A percentile compares a stretch with the other conserved stretches of the same genome.
Evolutionary conservation across 2,113 vertebrate genomes (phyloP).

Genomic region (Nerophis lumbriciformis): DNA sequence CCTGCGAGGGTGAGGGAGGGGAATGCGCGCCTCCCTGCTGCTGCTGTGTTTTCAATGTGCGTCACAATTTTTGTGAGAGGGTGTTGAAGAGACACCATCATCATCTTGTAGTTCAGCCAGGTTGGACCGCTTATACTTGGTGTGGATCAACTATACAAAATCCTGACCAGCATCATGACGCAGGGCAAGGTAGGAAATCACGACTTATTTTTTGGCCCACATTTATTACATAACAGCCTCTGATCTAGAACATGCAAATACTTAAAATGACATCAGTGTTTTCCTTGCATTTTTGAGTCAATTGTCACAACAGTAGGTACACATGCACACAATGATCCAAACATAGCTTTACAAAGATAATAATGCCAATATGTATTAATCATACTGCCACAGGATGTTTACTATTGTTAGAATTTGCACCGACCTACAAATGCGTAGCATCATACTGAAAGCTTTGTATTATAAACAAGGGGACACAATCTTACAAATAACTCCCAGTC

Average conservation of each 20-base stretch:
- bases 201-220: background rate
- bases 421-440: background rate
- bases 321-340: no score
- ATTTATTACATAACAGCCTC: background rate
- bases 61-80: slow-evolving; percentile 40
- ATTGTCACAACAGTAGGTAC: background rate
- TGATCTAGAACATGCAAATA: background rate
- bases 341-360: no score
- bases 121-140: background rate
- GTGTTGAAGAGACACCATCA: background rate
- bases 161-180: slow-evolving; percentile 73
- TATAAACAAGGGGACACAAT: no score
- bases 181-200: slow-evolving; percentile 82
- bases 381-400: no score
- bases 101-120: background rate
- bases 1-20: slow-evolving; percentile 46
- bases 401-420: no score
- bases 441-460: background rate
- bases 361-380: no score
- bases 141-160: slow-evolving; percentile 7
- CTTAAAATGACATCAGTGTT: no score
- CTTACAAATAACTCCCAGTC: no score
- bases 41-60: slow-evolving; percentile 44
- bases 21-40: slow-evolving; percentile 21
- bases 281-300: no score